These are phyloP conservation scores for Tachypleus tridentatus DNA, from an alignment of 1,140 invertebrate genomes.

Conservation along the genomic window DNA sequence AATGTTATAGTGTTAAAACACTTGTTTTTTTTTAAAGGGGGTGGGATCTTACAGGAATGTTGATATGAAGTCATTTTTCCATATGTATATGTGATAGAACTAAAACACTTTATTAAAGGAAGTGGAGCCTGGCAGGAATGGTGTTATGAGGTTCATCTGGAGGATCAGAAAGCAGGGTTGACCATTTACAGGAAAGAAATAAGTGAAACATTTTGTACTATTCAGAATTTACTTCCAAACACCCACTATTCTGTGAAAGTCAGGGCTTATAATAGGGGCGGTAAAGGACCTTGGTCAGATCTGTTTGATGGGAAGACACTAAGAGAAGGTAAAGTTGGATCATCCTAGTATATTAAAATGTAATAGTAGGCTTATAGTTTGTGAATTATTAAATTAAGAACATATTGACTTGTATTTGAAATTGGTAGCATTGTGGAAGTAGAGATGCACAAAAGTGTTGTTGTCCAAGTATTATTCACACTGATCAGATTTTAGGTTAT, in stretches of 20 bases:
- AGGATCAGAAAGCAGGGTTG: slow-evolving; percentile 28
- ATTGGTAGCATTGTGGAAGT: neutral
- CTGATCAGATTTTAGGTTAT: too few relatives aligned
- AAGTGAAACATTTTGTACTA: slow-evolving; percentile 13
- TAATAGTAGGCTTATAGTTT: too few relatives aligned
- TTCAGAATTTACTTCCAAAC: slow-evolving; percentile 47
- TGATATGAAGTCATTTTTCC: too few relatives aligned
- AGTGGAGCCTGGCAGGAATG: slow-evolving; percentile 65
- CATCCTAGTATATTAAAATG: too few relatives aligned
- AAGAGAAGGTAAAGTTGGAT: slow-evolving; percentile 35
- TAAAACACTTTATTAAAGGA: slow-evolving; percentile 22
- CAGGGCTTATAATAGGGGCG: slow-evolving; percentile 57
- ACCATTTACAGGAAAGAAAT: slow-evolving; percentile 9
- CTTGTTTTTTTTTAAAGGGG: too few relatives aligned
- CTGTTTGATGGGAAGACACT: slow-evolving; percentile 37
- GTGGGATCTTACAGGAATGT: too few relatives aligned
- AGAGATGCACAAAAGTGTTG: too few relatives aligned
- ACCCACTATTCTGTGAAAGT: slow-evolving; percentile 64
- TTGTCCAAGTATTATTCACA: too few relatives aligned
- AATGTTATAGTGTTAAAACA: too few relatives aligned
- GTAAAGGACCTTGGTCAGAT: slow-evolving; percentile 61
- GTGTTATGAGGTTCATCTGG: slow-evolving; percentile 63
- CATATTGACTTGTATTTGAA: neutral
- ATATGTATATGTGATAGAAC: neutral
- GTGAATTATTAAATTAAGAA: neutral